Base-by-base conservation (phyloP, 2,888 invertebrate genomes). In the Drosophila neonasuta region DNA sequence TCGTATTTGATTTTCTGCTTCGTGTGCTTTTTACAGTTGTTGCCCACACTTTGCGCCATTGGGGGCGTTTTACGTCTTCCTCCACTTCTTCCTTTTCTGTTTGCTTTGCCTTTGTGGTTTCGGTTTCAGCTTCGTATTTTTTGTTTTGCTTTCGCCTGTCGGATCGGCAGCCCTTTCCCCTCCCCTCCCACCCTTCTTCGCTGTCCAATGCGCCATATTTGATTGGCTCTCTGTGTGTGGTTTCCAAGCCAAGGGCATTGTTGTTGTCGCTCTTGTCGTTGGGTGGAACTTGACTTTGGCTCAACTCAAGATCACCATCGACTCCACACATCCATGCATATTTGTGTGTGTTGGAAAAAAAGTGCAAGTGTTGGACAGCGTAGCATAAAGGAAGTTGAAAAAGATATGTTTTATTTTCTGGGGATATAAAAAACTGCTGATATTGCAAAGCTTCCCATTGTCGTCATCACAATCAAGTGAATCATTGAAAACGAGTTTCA, bases 21-120 rank as follows among this genome's bases (percentile, higher is more conserved):
- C 70, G 86, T 82, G 80, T 82, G 81, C 81, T 82, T 82, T 82
- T 82, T 85, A 82, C 83, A 81, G 85, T 80, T 84, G 58, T 71
- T 78, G 78, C 74, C 80, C 60, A 78, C 81, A 76, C 66, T 76
- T 51, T 68, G 54, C 62, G 60, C 64, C 77, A 82, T 76, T 71
- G 82, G 85, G 85, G 85, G 85, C 81, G 81, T 85, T 85, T 66
- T 68, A 77, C 55, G 61, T 59, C 71, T 50, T 48, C 52, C 51
- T 30, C 50, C 44, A 13, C 54, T 44, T 54, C 48, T 50, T 56
- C 48, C 32, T 54, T 56, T 57, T 29, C 32, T 54, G 57, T 51
- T 55, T 41, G 39, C 13, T 57, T 59, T 32, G 49, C 34, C 57
- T 50, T 64, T 62, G 60, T 36, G 59, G 54, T 50, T 72, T 56